Evolutionary conservation across 2,113 vertebrate species (phyloP).

Genomic region (Odontophorus gujanensis): DNA sequence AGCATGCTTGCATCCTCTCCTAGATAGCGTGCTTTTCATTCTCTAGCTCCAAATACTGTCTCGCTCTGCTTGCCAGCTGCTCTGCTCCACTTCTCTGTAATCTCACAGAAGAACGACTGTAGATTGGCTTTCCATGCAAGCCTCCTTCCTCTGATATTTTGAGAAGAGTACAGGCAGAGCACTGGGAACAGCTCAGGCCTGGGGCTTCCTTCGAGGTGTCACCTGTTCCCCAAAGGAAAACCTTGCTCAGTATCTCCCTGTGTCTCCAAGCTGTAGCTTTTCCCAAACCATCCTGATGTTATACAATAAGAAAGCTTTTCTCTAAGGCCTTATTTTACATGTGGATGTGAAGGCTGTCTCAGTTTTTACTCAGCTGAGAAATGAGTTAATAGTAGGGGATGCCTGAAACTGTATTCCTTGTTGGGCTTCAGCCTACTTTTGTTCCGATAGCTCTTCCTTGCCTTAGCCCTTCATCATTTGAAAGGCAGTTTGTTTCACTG

Average conservation of each 20-base stretch:
- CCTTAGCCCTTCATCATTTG: neutral
- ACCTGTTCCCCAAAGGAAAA: neutral
- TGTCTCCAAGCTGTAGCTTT: neutral
- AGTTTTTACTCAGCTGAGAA: neutral
- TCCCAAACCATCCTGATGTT: accelerated
- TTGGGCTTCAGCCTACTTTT: neutral
- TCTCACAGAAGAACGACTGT: neutral
- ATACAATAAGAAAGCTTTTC: neutral
- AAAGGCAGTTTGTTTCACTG: neutral
- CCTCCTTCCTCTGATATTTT: neutral
- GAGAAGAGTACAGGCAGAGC: neutral
- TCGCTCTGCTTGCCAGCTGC: neutral
- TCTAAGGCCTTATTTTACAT: neutral
- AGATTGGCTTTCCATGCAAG: neutral
- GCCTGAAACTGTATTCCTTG: neutral
- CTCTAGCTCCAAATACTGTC: neutral
- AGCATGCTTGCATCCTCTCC: neutral
- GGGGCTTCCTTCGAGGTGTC: neutral
- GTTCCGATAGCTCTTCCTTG: neutral
- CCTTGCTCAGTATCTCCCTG: neutral
- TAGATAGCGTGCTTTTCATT: neutral
- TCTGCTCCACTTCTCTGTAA: neutral
- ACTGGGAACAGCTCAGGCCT: neutral
- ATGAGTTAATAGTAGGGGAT: neutral
- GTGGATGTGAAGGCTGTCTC: neutral